These are phyloP conservation scores for Sphaerophoria rueppellii DNA, from an alignment of 2,888 invertebrate species.

Conservation along the genomic window DNA sequence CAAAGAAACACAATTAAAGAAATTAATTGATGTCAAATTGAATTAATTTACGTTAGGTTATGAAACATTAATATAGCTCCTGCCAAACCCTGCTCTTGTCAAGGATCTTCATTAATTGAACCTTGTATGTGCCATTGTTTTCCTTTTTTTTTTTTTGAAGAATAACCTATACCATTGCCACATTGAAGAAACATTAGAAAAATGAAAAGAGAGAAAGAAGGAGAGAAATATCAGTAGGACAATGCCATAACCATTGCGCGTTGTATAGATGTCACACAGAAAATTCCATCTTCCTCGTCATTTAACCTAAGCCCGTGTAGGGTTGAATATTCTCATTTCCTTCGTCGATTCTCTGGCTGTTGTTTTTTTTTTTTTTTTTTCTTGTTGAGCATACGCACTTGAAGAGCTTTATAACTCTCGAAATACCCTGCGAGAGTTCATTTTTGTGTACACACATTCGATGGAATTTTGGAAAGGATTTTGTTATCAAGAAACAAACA, in stretches of 20 bases:
- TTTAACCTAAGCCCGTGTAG: not conserved
- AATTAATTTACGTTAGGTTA: not conserved
- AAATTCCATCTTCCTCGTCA: conserved; percentile 5
- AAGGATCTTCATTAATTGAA: not conserved
- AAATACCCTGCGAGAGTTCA: not conserved
- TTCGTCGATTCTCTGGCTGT: not conserved
- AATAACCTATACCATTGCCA: not conserved
- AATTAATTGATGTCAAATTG: not conserved
- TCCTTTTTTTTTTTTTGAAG: no score
- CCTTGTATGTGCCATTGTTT: no score
- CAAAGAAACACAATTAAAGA: not conserved
- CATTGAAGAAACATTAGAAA: not conserved
- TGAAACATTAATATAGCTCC: not conserved
- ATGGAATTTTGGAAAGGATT: conserved; percentile 14
- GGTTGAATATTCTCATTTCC: not conserved
- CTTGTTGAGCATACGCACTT: conserved; percentile 27
- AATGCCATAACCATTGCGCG: conserved; percentile 17
- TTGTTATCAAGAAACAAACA: conserved; percentile 8
- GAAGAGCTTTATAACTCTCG: not conserved
- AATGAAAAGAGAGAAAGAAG: not conserved
- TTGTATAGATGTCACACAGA: not conserved
- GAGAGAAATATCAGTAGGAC: conserved; percentile 8
- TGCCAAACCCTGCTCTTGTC: not conserved
- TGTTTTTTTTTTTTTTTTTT: not conserved
- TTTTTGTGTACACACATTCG: conserved; percentile 26